Evolutionary conservation across 2,113 vertebrate species (phyloP), one percentile per base, ranked within the genome.

Genomic region (Progne subis): DNA sequence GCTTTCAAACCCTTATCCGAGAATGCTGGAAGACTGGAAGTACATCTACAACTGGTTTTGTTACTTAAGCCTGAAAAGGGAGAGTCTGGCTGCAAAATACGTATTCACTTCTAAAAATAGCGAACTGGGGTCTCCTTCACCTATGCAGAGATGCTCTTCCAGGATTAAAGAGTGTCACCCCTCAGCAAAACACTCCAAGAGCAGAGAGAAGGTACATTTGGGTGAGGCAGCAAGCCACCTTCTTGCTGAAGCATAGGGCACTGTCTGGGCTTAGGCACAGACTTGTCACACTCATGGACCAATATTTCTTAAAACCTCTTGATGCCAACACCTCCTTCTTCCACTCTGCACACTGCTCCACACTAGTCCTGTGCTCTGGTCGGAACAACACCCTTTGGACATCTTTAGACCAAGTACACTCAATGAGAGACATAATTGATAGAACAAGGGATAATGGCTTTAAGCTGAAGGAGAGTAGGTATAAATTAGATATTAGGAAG

Each of bases 391-490:
- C 3, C 14, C 25, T 59, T 14, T 53, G 23, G 37, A 44, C 19
- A 84, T 32, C 17, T 67, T 63, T 26, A 71, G 21, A 60, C 12
- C 47, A 76, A 67, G 20, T 34, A 59, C 18, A 79, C 53, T 49
- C 53, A 2, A 0, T 12, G 3, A 63, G 25, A 91, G 21, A 18
- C 5, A 5, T 46, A 67, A 77, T 14, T 1, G 0, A 43, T 5
- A 63, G 31, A 55, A 32, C 5, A 77, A 56, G 26, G 12, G 26
- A 14, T 32, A 70, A 34, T 19, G 29, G 26, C 31, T 56, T 77
- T 56, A 83, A 49, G 47, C 34, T 43, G 41, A 55, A 41, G 12
- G 28, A 46, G 5, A 32, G 25, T 16, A 70, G 29, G 34, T 49
- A 61, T 32, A 82, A 69, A 55, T 49, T 43, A 34, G 41, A 15